These are phyloP conservation scores for Nansenia antarctica DNA, from an alignment of 2,113 vertebrate genomes.

Conservation along the genomic window DNA sequence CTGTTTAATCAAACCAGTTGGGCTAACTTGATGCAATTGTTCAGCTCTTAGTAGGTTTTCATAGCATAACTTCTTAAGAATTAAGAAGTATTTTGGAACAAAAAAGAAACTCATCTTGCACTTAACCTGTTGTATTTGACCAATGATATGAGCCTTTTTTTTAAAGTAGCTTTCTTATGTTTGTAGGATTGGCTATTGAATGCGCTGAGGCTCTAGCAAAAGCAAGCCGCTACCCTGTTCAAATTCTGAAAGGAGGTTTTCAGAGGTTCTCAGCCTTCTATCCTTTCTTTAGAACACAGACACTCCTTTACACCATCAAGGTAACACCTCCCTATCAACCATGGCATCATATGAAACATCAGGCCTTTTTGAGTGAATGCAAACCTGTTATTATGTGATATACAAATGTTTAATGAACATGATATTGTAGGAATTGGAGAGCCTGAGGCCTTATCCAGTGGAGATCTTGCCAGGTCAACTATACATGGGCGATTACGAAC, in stretches of 20 bases:
- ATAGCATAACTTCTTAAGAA: no score
- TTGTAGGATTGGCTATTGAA: slow-evolving; percentile 55
- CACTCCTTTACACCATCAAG: slow-evolving; percentile 81
- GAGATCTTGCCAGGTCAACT: slow-evolving; percentile 81
- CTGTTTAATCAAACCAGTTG: not conserved
- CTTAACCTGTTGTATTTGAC: no score
- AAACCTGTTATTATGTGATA: not conserved
- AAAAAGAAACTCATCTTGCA: no score
- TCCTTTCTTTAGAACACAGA: slow-evolving; percentile 79
- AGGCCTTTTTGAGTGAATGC: not conserved
- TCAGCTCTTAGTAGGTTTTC: no score
- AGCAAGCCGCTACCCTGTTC: slow-evolving; percentile 62
- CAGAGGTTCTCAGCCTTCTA: slow-evolving; percentile 76
- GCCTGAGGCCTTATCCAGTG: slow-evolving; percentile 79
- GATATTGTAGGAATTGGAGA: slow-evolving; percentile 81
- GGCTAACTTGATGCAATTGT: slow-evolving; percentile 66
- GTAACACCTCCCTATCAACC: slow-evolving; percentile 58
- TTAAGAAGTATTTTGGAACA: no score
- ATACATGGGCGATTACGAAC: slow-evolving; percentile 81
- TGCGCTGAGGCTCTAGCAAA: slow-evolving; percentile 65
- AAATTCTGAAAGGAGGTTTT: slow-evolving; percentile 80
- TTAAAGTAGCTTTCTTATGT: not conserved
- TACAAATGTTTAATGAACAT: not conserved
- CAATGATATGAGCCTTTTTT: no score
- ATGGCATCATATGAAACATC: not conserved